Evolutionary conservation across 2,113 vertebrate genomes (phyloP).

Genomic region (Syngnathus typhle): DNA sequence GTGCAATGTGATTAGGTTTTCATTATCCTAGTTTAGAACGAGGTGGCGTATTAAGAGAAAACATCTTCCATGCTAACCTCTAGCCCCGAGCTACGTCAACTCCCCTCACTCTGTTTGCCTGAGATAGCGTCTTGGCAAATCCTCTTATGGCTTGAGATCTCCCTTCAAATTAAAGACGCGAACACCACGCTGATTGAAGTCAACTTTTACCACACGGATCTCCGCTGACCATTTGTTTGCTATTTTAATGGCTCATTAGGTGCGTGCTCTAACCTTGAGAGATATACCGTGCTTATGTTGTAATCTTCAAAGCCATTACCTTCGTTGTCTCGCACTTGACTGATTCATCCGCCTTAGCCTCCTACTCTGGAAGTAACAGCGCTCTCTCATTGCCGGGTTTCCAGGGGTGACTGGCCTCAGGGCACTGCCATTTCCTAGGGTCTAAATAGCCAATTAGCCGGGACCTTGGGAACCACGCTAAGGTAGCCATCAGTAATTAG

Average conservation of each 20-base stretch:
- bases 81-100: background rate
- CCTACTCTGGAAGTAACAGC: slow-evolving; percentile 4
- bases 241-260: slow-evolving; percentile 29
- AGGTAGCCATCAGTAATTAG: slow-evolving; percentile 54
- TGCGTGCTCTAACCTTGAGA: slow-evolving; percentile 21
- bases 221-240: slow-evolving; percentile 21
- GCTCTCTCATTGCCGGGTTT: slow-evolving; percentile 52
- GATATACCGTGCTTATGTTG: slow-evolving; percentile 11
- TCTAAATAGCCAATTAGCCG: slow-evolving; percentile 65
- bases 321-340: slow-evolving; percentile 35
- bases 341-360: slow-evolving; percentile 38
- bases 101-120: background rate
- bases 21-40: background rate
- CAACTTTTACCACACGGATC: slow-evolving; percentile 4
- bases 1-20: background rate
- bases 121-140: background rate
- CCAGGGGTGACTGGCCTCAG: slow-evolving; percentile 51
- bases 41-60: slow-evolving; percentile 7
- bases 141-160: background rate
- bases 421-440: slow-evolving; percentile 51
- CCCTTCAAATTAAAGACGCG: slow-evolving; percentile 5
- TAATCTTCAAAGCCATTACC: slow-evolving; percentile 46
- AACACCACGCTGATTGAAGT: background rate
- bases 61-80: background rate
- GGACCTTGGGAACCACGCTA: slow-evolving; percentile 47